Base-by-base conservation (phyloP, 2,113 vertebrate genomes). In the Perca flavescens region DNA sequence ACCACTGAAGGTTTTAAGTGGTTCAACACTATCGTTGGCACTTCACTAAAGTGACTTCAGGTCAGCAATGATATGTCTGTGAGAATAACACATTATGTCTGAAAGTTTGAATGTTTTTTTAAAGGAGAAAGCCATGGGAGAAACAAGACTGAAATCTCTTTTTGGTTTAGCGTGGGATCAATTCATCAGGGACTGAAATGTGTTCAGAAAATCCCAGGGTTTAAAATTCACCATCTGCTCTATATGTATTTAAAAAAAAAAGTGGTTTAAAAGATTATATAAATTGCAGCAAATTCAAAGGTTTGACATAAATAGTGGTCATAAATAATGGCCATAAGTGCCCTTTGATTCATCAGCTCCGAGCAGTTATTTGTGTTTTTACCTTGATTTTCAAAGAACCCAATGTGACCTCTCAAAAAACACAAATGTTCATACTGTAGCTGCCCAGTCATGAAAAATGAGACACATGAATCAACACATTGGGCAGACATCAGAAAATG, bases 161-260 rank as follows among this genome's bases (percentile, higher is more conserved):
- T 65, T 19, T 28, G 5, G 17, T 53, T 2, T 13, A 85, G 70
- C 21, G 54, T 72, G 62, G 65, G 81, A 77, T 85, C n/a, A 76
- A 74, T 91, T 84, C 86, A 83, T 57, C 22, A 53, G 66, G 46
- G 64, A 80, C 73, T 50, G 31, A 77, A 80, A 82, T n/a, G 53
- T 70, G 21, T 61, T 73, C 19, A 61, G 82, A 88, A 77, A 85
- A 75, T 65, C 25, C 56, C 19, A 31, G 9, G 28, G 46, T 80
- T 77, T 57, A 40, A 49, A 74, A 84, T 53, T 71, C 46, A 14
- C 50, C 68, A 86, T 80, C 40, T 86, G 67, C 65, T 81, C 12
- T 72, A 77, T 85, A 60, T 84, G 60, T 22, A 65, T 60, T 22
- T 49, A n/a, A 9, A 31, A 58, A 49, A 28, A 25, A 2, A 57